Evolutionary conservation across 2,797 vertebrate genomes (phyloP), one percentile per base, ranked within the genome.

Genomic region (Melanotaenia maccullochi): DNA sequence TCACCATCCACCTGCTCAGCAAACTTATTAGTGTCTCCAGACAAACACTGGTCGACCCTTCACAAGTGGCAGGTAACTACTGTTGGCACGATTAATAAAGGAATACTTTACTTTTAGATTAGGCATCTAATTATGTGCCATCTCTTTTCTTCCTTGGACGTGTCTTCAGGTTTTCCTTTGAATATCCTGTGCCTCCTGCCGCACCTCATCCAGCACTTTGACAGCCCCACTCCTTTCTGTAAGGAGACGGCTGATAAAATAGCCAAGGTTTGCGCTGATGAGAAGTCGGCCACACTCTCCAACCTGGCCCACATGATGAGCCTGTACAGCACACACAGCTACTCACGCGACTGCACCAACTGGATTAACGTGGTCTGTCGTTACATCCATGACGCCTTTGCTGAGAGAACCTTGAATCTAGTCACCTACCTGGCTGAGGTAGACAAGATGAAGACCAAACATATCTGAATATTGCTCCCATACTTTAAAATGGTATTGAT

Each of bases 291-390:
- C 61, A 96, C 97, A 0, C 95, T 99, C 24, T 96, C 97, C 75
- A 99, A 99, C 86, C 91, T 99, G 90, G 98, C 98, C 36, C 98
- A 99, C 86, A 99, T 99, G 98, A 99, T 99, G 97, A 98, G 96
- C 79, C 91, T 99, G 65, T 99, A 99, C 85, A 99, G 98, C 33
- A 96, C 97, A 0, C 97, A 97, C 93, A 99, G 97, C 71, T 99
- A 99, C 35, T 99, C 97, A 38, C 95, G 98, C 20, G 97, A 99
- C 91, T 97, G 96, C 79, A 94, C 95, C 65, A 99, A 98, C 94
- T 99, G 98, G 98, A 98, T 99, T 93, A 99, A 98, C 0, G 98
- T 99, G 28, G 98, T 99, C 51, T 99, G 98, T 72, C 93, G 98
- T 82, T 99, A 99, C 67, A 91, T 99, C 69, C 97, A 99, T 0